Percentiles rank a stretch among this genome's conserved stretches.
phyloP scores from a whole-genome alignment of 2,113 vertebrate species.

The Sapajus apella region DNA sequence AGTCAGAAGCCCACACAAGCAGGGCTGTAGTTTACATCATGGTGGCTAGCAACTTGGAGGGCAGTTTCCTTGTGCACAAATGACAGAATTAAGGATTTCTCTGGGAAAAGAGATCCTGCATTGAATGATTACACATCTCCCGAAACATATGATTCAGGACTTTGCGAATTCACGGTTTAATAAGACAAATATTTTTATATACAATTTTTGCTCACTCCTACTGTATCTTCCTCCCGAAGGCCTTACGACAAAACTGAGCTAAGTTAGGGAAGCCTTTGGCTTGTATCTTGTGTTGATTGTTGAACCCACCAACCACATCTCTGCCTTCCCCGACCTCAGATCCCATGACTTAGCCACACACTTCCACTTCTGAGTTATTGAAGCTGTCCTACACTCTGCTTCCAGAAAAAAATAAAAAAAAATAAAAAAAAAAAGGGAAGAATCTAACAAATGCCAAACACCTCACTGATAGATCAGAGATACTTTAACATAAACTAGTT shows the following conservation, averaged over 20 bases:
- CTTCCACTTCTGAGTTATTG: not conserved
- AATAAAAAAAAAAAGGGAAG: not conserved
- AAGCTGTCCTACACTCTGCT: not conserved
- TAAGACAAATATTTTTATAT: not conserved
- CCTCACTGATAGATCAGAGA: not conserved
- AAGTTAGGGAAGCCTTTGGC: not conserved
- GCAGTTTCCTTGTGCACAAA: not conserved
- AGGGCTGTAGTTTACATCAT: not conserved
- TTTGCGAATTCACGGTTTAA: not conserved
- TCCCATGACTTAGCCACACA: not conserved
- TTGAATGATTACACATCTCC: not conserved
- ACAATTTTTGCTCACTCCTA: not conserved
- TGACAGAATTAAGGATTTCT: not conserved
- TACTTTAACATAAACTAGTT: not conserved
- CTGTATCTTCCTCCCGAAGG: not conserved
- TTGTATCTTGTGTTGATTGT: not conserved
- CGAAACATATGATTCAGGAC: not conserved
- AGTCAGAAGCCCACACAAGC: not conserved
- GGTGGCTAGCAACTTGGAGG: not conserved
- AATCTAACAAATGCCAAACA: not conserved
- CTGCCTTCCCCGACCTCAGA: too few relatives aligned
- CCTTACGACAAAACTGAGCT: not conserved
- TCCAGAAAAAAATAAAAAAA: not conserved
- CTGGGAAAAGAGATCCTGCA: not conserved
- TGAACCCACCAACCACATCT: not conserved